Base-by-base conservation (phyloP, 2,888 invertebrate genomes). In the Polydrusus tereticollis region DNA sequence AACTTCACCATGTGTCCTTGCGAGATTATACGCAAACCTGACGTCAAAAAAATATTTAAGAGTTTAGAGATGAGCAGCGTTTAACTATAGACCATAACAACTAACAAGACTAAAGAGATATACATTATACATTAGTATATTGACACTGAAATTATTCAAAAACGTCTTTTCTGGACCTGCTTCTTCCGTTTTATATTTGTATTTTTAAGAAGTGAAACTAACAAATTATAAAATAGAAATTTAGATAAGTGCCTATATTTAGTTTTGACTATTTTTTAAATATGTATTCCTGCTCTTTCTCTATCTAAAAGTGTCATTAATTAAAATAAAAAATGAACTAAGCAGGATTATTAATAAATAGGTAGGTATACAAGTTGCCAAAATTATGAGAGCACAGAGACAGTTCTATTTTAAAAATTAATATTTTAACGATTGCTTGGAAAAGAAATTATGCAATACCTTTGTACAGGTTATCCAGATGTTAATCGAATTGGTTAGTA, bases 281-380 rank as follows among this genome's bases (percentile, higher is more conserved):
- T 12, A 47, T 12, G 47, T 47, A 8, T 47, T 23, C 1, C 45
- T 12, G 47, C 23, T 21, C 23, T 50, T 50, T n/a, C 14, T 50
- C 26, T 7, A 14, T 50, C 26, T 50, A 50, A 50, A 26, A 23
- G 20, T 41, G n/a, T 65, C 55, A 55, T 55, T 55, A 65, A 50
- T 65, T 65, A 65, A 65, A 65, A 65, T 55, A 16, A 65, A 52
- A 64, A 4, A 12, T 4, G 16, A 33, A 43, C 21, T 26, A 12
- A 55, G 10, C 65, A 14, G 52, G 55, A 41, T 64, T 65, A 52
- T 65, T 41, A 45, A 65, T 65, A 52, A 65, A 65, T 43, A 38
- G 29, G 41, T 23, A n/a, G n/a, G n/a, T n/a, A n/a, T n/a, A 38
- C n/a, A 36, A 3, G 65, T 38, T 65, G 65, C 65, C 65, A 65